These are phyloP conservation scores for Ctenochaetus hawaiiensis DNA, from an alignment of 2,797 vertebrate genomes.

Conservation along the genomic window DNA sequence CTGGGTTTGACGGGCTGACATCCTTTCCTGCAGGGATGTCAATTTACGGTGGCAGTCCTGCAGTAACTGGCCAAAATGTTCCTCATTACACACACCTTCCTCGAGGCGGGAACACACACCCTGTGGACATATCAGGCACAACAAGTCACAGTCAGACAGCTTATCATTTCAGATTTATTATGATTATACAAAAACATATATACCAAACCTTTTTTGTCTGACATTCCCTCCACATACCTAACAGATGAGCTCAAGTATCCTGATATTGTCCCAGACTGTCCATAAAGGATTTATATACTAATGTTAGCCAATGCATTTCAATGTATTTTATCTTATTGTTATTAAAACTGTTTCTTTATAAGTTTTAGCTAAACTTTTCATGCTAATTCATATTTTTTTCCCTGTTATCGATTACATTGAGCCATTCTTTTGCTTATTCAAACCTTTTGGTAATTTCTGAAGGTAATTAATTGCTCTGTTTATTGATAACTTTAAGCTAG, in stretches of 20 bases:
- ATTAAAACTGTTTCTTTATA: too few relatives aligned
- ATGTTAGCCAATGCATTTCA: too few relatives aligned
- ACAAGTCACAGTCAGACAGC: constrained; percentile 23
- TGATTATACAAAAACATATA: background rate
- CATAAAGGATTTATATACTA: background rate
- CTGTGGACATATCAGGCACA: constrained; percentile 60
- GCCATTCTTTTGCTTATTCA: too few relatives aligned
- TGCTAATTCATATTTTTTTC: too few relatives aligned
- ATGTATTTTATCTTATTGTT: too few relatives aligned
- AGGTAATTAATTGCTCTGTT: too few relatives aligned
- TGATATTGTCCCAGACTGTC: background rate
- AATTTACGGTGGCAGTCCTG: constrained; percentile 54
- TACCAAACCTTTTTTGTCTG: background rate
- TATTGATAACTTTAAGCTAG: too few relatives aligned
- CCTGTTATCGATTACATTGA: too few relatives aligned
- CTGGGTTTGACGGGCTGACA: constrained; percentile 44
- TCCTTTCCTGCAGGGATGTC: constrained; percentile 60
- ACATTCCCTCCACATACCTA: background rate
- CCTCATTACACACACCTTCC: constrained; percentile 55
- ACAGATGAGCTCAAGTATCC: background rate
- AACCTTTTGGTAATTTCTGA: too few relatives aligned
- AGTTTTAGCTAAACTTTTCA: too few relatives aligned
- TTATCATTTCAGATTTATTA: background rate
- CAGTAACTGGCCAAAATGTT: constrained; percentile 51
- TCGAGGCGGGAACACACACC: constrained; percentile 45